A percentile compares a stretch with the other conserved stretches of the same genome.
Conservation (phyloP, 1,140 invertebrate genomes). For the Prorops nasuta region DNA sequence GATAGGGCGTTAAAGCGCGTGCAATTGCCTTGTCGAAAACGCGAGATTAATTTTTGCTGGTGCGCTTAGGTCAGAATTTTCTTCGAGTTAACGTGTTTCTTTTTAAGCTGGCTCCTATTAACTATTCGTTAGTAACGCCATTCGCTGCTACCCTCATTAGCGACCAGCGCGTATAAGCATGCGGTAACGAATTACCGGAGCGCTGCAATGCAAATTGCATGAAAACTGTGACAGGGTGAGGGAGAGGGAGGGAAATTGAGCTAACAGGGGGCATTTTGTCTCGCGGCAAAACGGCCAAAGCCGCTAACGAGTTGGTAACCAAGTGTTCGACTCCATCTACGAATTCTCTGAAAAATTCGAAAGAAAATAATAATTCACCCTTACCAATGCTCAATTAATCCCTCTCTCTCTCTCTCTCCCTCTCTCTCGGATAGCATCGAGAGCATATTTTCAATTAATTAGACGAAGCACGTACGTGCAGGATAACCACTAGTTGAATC, state of each 20-base stretch:
- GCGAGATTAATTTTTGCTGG: not conserved
- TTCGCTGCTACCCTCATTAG: conserved; percentile 31
- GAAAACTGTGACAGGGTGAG: conserved; percentile 21
- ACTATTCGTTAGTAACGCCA: conserved; percentile 30
- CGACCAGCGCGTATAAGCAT: conserved; percentile 19
- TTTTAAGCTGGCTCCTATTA: conserved; percentile 20
- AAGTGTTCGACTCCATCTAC: too few species aligned
- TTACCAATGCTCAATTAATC: too few species aligned
- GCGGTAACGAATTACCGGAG: conserved; percentile 27
- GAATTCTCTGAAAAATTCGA: too few species aligned
- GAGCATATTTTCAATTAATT: too few species aligned
- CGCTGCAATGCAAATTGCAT: conserved; percentile 34
- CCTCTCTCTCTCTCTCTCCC: not conserved
- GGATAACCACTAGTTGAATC: too few species aligned
- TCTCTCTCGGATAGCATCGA: not conserved
- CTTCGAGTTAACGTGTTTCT: not conserved
- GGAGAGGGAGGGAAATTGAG: not conserved
- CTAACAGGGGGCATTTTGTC: not conserved
- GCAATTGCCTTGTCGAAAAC: not conserved
- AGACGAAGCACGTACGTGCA: too few species aligned
- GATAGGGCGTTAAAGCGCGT: too few species aligned
- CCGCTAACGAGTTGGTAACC: not conserved
- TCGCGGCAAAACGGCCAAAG: not conserved
- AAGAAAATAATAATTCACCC: too few species aligned
- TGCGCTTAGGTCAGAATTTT: not conserved